Evolutionary conservation across 2,888 invertebrate species (phyloP), one percentile per base, ranked within the genome.

Genomic region (Argynnis bischoffii): DNA sequence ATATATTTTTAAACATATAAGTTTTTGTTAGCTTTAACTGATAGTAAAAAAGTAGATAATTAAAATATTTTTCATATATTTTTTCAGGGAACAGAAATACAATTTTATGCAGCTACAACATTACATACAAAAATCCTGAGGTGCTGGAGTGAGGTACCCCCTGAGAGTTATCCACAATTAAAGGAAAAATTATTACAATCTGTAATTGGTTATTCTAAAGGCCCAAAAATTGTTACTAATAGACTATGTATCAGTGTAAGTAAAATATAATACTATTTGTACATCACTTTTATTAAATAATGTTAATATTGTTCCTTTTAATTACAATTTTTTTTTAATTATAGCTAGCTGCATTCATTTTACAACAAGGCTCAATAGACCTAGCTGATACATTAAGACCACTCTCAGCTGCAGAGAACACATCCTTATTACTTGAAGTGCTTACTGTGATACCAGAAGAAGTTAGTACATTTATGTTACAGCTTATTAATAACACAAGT

Each of bases 21-120:
- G 1, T 41, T 41, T 11, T 41, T 41, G 35, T 11, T 41, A 8
- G 1, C n/a, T 26, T 16, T 18, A 3, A 31, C 5, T 31, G 31
- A 11, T 11, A 26, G 6, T n/a, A 13, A 31, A n/a, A 41, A 41
- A 41, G 8, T 1, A 55, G 26, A 18, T 31, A 35, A 18, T 56
- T 50, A 13, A 8, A 60, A 55, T 48, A 53, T 21, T 60, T 69
- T 69, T 46, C 26, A 26, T 26, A 4, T 26, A 21, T 26, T 16
- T 54, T 92, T 93, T 56, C 84, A 98, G 97, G 94, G 95, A 66
- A 95, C 96, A 74, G 98, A 98, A 92, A 96, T 98, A 47, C 98
- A 98, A 87, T 98, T 98, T 89, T 99, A 97, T 93, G 98, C 97
- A 66, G 98, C 98, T 5, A 97, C 97, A 59, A 98, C 98, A 35